Conservation (phyloP, 2,888 invertebrate genomes). For the Anthrax anthrax region DNA sequence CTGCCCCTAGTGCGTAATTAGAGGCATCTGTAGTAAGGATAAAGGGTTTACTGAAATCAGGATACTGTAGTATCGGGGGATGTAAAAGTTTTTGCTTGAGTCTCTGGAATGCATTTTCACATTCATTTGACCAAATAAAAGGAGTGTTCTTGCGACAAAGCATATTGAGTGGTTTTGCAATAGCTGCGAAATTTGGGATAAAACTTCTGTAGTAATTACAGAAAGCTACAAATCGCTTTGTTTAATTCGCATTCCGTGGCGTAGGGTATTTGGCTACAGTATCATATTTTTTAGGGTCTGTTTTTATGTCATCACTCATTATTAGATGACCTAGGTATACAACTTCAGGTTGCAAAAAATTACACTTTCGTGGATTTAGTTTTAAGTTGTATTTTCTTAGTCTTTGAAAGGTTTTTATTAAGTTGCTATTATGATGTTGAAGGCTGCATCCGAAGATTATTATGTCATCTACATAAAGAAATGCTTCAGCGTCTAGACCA, state of each 20-base stretch:
- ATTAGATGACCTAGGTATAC: conserved; percentile 12
- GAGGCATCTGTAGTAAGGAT: conserved; percentile 18
- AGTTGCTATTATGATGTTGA: conserved; percentile 11
- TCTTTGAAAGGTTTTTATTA: conserved; percentile 6
- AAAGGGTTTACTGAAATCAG: conserved; percentile 9
- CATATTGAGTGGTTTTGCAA: conserved; percentile 12
- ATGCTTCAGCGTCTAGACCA: conserved; percentile 9
- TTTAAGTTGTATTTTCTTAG: conserved; percentile 10
- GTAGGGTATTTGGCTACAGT: conserved; percentile 12
- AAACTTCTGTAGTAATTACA: conserved; percentile 14
- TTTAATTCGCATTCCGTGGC: conserved; percentile 13
- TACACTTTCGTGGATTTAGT: conserved; percentile 10
- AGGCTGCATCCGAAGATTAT: conserved; percentile 12
- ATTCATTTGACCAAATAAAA: conserved; percentile 8
- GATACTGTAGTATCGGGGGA: neutral
- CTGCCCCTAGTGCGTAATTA: conserved; percentile 14
- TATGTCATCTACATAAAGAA: conserved; percentile 15
- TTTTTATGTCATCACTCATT: conserved; percentile 12
- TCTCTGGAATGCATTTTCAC: neutral
- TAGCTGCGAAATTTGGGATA: conserved; percentile 15
- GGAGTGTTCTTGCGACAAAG: conserved; percentile 12
- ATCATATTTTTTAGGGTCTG: no score
- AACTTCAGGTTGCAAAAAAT: conserved; percentile 12
- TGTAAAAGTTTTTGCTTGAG: neutral
- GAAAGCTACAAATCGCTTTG: no score